Evolutionary conservation across 30 jellyfish, hydroid and myxozoan genomes (phyloP).

Genomic region (Hydractinia symbiolongicarpus): DNA sequence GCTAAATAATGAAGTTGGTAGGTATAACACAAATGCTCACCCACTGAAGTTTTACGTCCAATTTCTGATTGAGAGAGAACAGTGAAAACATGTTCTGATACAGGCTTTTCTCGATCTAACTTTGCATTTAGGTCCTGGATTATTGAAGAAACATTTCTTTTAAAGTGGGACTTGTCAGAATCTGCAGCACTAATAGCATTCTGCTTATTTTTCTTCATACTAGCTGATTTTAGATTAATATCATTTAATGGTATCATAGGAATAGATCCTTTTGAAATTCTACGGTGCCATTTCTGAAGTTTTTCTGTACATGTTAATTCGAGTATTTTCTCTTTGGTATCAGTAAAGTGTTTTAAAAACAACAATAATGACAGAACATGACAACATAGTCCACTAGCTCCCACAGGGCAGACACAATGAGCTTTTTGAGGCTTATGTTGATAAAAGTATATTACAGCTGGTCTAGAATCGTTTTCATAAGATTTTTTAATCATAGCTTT

Average conservation of each 20-base stretch:
- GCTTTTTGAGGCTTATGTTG: slow-evolving; percentile 16
- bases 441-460: slow-evolving; percentile 13
- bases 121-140: background rate
- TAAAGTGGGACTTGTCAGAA: background rate
- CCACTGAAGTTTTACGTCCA: no score
- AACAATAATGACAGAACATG: background rate
- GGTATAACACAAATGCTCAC: background rate
- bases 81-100: no score
- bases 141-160: slow-evolving; percentile 14
- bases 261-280: background rate
- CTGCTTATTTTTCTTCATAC: background rate
- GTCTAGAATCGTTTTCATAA: slow-evolving; percentile 5
- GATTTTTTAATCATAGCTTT: slow-evolving; percentile 21
- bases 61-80: no score
- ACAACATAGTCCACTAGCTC: slow-evolving; percentile 6
- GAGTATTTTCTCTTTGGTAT: slow-evolving; percentile 6
- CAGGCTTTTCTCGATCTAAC: slow-evolving; percentile 14
- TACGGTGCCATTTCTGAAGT: slow-evolving; percentile 11
- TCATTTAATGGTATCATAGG: background rate
- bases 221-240: background rate
- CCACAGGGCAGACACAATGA: slow-evolving; percentile 14
- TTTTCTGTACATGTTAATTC: slow-evolving; percentile 7
- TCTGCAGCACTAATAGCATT: background rate
- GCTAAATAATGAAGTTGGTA: background rate
- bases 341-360: slow-evolving; percentile 11